Conservation (phyloP, 2,113 vertebrate species). For the Labeo rohita region DNA sequence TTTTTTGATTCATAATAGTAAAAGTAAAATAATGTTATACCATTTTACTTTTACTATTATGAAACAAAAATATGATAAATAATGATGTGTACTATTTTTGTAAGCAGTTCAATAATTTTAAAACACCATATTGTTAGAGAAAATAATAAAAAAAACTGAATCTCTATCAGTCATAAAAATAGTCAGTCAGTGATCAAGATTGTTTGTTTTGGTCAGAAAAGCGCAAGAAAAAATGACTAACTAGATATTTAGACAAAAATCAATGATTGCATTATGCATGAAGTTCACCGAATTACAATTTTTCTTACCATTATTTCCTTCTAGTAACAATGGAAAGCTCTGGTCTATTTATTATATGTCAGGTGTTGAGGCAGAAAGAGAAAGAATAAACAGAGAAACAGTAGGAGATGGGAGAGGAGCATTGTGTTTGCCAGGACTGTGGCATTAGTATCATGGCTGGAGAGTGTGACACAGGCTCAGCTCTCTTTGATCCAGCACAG, state of each 20-base stretch:
- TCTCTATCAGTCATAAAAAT: not conserved
- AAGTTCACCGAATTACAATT: not conserved
- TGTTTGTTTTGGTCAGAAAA: not conserved
- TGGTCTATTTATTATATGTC: not conserved
- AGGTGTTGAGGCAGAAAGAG: not conserved
- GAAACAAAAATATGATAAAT: not conserved
- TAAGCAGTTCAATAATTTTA: too few relatives aligned
- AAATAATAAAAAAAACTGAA: not conserved
- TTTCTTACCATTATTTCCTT: not conserved
- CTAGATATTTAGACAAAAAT: not conserved
- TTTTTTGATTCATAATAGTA: too few relatives aligned
- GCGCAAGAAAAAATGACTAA: not conserved
- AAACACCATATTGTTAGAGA: too few relatives aligned
- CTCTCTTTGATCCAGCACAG: conserved; percentile 73
- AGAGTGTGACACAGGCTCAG: conserved; percentile 64
- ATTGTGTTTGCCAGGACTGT: conserved; percentile 68
- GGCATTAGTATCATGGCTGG: conserved; percentile 67
- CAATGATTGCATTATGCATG: not conserved
- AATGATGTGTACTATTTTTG: too few relatives aligned
- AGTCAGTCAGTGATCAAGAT: not conserved
- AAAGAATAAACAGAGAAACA: conserved; percentile 40
- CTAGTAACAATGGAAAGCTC: not conserved
- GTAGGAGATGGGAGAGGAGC: conserved; percentile 56
- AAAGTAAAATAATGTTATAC: not conserved
- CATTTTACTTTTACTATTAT: not conserved